Percentiles rank a stretch among this genome's conserved stretches.
Evolutionary conservation across 2,113 vertebrate genomes (phyloP).

Genomic region (Engystomops pustulosus): DNA sequence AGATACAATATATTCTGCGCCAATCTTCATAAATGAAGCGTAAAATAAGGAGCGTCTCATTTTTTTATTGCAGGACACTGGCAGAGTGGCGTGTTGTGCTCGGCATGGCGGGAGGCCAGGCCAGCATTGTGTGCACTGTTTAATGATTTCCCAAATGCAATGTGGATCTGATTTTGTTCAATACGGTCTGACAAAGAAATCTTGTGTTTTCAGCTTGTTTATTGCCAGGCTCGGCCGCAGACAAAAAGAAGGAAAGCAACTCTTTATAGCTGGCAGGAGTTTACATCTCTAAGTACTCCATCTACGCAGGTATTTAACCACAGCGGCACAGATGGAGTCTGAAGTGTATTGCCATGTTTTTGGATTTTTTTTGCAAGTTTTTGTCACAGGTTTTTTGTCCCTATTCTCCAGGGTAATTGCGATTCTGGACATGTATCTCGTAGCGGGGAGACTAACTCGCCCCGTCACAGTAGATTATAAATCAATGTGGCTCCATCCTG

Average conservation of each 20-base stretch:
- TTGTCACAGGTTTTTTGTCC: background rate
- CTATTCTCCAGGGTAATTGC: background rate
- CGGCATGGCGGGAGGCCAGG: background rate
- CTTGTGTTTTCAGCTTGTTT: background rate
- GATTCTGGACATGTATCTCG: conserved; percentile 10
- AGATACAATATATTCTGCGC: too few relatives aligned
- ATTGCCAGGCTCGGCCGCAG: background rate
- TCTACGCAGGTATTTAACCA: background rate
- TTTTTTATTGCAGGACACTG: background rate
- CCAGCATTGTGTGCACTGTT: background rate
- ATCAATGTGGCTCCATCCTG: background rate
- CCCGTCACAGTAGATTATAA: conserved; percentile 2
- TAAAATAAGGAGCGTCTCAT: background rate
- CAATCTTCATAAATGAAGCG: background rate
- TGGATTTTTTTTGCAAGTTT: background rate
- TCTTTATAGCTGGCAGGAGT: background rate
- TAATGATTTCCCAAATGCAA: conserved; percentile 17
- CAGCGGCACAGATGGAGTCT: background rate
- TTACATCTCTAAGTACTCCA: background rate
- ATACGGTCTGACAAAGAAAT: background rate
- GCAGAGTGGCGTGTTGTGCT: background rate
- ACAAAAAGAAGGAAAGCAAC: background rate
- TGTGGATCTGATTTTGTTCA: conserved; percentile 29
- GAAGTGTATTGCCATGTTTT: background rate
- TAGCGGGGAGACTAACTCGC: background rate